Percentiles rank a stretch among this genome's conserved stretches.
Conservation (phyloP, 92 coral and sea anemone genomes). For the Palythoa caribaeorum region DNA sequence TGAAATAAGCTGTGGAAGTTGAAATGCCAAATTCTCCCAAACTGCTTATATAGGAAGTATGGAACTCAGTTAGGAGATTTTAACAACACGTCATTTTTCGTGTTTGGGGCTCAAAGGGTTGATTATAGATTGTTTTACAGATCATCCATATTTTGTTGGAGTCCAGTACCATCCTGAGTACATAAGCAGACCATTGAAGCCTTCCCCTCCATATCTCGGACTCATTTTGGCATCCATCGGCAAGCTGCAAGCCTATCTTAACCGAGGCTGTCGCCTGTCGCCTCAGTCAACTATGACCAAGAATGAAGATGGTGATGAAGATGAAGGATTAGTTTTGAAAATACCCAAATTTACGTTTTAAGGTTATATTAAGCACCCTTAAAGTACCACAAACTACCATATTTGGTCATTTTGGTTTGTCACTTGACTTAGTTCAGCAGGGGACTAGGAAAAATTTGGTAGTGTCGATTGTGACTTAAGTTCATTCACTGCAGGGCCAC, state of each 20-base stretch:
- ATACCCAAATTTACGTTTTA: constrained; percentile 56
- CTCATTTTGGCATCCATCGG: constrained; percentile 91
- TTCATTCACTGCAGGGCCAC: too few species aligned
- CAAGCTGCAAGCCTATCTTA: constrained; percentile 83
- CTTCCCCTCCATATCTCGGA: constrained; percentile 97
- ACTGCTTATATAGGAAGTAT: too few species aligned
- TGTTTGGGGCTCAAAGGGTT: too few species aligned
- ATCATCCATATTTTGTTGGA: constrained; percentile 96
- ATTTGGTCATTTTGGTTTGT: not conserved
- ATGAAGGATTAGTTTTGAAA: constrained; percentile 21
- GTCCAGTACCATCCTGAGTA: constrained; percentile 99
- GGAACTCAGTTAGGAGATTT: too few species aligned
- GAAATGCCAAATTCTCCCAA: too few species aligned
- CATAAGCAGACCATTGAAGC: constrained; percentile 96
- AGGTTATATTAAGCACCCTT: not conserved
- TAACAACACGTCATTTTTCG: too few species aligned
- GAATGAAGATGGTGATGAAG: constrained; percentile 74
- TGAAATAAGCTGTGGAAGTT: too few species aligned
- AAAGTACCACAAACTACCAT: not conserved
- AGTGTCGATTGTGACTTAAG: too few species aligned
- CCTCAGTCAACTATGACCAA: constrained; percentile 90
- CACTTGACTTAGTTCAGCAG: too few species aligned
- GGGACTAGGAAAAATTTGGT: not conserved
- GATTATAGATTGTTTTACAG: constrained; percentile 44
- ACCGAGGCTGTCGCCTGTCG: constrained; percentile 93